phyloP scores from a whole-genome alignment of 2,797 vertebrate genomes.

The Pampus argenteus region DNA sequence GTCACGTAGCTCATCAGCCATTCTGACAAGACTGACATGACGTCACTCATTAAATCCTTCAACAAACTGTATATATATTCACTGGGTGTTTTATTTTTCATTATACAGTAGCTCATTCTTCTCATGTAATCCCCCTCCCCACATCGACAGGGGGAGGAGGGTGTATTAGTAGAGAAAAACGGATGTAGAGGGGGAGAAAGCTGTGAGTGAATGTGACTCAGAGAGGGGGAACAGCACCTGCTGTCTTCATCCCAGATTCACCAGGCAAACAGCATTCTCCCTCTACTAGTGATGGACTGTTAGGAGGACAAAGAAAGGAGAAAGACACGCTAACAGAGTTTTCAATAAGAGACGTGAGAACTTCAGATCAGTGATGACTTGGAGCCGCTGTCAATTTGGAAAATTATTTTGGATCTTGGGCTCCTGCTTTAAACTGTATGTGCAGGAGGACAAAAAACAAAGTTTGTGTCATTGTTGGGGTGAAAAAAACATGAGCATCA shows the following conservation, averaged over 20 bases:
- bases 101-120: constrained; percentile 68
- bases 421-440: not conserved
- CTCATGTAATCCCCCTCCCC: constrained; percentile 14
- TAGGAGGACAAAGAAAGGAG: constrained; percentile 61
- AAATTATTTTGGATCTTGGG: not conserved
- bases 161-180: constrained; percentile 58
- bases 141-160: constrained; percentile 31
- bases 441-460: constrained; percentile 15
- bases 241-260: constrained; percentile 73
- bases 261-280: constrained; percentile 61
- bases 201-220: constrained; percentile 71
- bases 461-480: constrained; percentile 8
- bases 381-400: constrained; percentile 8
- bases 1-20: constrained; percentile 45
- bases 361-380: constrained; percentile 34
- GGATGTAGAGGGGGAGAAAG: constrained; percentile 40
- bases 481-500: not conserved
- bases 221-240: constrained; percentile 79
- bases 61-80: constrained; percentile 52
- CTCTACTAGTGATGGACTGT: constrained; percentile 56
- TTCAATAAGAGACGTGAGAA: constrained; percentile 28
- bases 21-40: constrained; percentile 38
- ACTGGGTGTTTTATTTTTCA: constrained; percentile 46
- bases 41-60: constrained; percentile 56
- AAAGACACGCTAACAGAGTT: constrained; percentile 51